phyloP scores from a whole-genome alignment of 2,113 vertebrate genomes.

The Mustela nigripes region DNA sequence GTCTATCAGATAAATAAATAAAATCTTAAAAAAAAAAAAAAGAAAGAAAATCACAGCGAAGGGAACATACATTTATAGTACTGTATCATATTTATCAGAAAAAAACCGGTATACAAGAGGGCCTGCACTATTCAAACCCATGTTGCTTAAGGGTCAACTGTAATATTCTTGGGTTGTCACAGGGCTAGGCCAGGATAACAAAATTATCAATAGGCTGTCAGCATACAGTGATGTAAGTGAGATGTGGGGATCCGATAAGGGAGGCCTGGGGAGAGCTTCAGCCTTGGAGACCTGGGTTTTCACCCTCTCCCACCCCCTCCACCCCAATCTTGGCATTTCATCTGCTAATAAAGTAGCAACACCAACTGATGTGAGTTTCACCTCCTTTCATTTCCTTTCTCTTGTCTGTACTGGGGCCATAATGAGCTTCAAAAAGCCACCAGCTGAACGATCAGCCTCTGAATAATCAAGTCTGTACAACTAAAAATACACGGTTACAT shows the following conservation, averaged over 20 bases:
- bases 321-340: constrained; percentile 46
- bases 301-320: neutral
- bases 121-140: neutral
- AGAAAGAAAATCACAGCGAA: neutral
- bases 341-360: constrained; percentile 8
- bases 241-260: neutral
- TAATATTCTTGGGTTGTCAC: neutral
- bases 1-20: too few relatives aligned
- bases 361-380: constrained; percentile 60
- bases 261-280: neutral
- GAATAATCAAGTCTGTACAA: constrained; percentile 37
- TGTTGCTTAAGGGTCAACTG: neutral
- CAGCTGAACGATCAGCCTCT: neutral
- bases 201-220: neutral
- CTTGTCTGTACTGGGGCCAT: neutral
- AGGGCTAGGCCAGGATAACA: too few relatives aligned
- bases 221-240: neutral
- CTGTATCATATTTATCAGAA: neutral
- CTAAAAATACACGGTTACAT: neutral
- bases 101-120: neutral
- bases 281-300: neutral
- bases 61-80: neutral
- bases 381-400: constrained; percentile 68
- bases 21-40: too few relatives aligned
- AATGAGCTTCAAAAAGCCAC: constrained; percentile 47